Evolutionary conservation across 2,888 invertebrate species (phyloP), one percentile per base, ranked within the genome.

Genomic region (Anthrax anthrax): DNA sequence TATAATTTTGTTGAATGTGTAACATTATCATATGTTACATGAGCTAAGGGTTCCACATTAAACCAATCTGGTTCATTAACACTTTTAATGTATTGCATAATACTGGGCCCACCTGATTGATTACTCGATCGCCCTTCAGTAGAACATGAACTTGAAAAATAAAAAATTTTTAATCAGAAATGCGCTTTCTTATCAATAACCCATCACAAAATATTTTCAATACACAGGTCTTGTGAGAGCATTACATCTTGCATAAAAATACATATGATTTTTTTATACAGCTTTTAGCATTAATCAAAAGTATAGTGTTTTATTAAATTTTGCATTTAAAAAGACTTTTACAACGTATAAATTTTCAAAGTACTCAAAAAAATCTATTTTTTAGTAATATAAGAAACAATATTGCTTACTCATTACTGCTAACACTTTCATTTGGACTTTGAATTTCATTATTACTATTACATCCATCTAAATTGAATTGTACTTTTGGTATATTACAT

Each of bases 1-100:
- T 74, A 76, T 12, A 73, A 60, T 5, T 71, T 73, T 29, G 71
- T 69, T 13, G 72, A 71, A 50, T 70, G 67, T 39, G 74, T 64
- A 37, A 73, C 67, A 23, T 67, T 63, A 50, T 71, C 65, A 48
- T 70, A 69, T 29, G 72, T 71, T 39, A 73, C 65, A 43, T 73
- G 72, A 4, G 66, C 63, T 51, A 78, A 61, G 2, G 74, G 71
- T 13, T 73, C 72, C 39, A 75, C 65, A 51, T 74, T 71, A 54
- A 71, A 74, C 41, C 71, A 70, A 55, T 72, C 72, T 27, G 67
- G 61, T 47, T 63, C 57, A 46, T 62, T 56, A 4, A 56, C 47
- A 9, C 53, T 50, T 36, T 52, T 52, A 2, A 47, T 44, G 39
- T 53, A 55, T 32, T 57, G 55, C 16, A 44, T 45, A 14, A 47